Evolutionary conservation across 2,888 invertebrate genomes (phyloP).

Genomic region (Pseudococcus jackbeardsleyi): DNA sequence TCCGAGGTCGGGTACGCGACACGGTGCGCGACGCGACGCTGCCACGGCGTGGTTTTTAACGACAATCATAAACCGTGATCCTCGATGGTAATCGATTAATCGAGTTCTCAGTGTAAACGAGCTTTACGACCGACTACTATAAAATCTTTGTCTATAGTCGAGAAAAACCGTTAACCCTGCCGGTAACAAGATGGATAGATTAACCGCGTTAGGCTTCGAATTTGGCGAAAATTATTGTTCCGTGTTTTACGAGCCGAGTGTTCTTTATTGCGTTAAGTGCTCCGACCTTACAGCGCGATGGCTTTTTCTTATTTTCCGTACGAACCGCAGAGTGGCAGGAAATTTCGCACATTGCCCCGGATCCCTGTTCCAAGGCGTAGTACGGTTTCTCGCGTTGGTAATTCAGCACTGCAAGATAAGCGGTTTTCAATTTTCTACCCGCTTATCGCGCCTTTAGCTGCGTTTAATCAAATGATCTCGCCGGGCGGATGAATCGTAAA

Average conservation of each 20-base stretch:
- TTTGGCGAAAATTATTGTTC: constrained; percentile 64
- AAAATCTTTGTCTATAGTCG: constrained; percentile 63
- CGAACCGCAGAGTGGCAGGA: background rate
- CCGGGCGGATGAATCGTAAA: background rate
- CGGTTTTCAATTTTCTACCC: constrained; percentile 42
- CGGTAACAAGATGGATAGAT: constrained; percentile 56
- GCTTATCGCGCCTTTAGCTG: constrained; percentile 24
- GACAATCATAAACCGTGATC: constrained; percentile 64
- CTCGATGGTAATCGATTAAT: constrained; percentile 65
- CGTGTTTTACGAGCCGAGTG: constrained; percentile 61
- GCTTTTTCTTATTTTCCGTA: background rate
- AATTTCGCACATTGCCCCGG: background rate
- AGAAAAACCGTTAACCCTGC: constrained; percentile 50
- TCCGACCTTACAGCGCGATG: background rate
- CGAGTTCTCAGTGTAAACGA: constrained; percentile 65
- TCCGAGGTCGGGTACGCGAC: background rate
- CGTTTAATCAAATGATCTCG: constrained; percentile 10
- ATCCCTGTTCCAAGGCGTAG: no score
- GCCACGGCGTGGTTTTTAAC: constrained; percentile 53
- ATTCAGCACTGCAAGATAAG: background rate
- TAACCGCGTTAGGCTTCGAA: constrained; percentile 63
- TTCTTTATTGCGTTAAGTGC: constrained; percentile 63
- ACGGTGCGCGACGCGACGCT: background rate
- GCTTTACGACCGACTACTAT: constrained; percentile 64
- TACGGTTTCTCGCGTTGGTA: no score